Evolutionary conservation across 2,113 vertebrate genomes (phyloP).

Genomic region (Cavia aperea): DNA sequence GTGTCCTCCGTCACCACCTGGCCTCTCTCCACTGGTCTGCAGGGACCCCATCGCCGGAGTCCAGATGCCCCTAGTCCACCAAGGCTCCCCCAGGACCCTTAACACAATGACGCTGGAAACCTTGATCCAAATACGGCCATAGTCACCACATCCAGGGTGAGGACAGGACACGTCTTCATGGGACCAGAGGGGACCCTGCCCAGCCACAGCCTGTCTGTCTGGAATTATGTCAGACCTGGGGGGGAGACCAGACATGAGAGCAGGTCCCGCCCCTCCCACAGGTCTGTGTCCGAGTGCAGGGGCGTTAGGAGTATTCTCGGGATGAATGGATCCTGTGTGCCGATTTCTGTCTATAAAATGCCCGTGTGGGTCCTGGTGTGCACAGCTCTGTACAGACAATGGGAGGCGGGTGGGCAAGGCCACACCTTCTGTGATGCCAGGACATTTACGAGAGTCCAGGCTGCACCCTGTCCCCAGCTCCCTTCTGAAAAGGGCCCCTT

Average conservation of each 20-base stretch:
- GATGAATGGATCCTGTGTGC: neutral
- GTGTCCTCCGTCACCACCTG: neutral
- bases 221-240: rapidly evolving
- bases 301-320: neutral
- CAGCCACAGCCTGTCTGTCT: neutral
- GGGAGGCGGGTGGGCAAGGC: neutral
- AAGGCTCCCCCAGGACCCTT: neutral
- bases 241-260: neutral
- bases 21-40: neutral
- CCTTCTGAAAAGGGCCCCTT: neutral
- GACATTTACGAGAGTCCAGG: neutral
- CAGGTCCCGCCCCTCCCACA: neutral
- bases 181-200: no score
- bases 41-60: neutral
- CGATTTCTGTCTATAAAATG: neutral
- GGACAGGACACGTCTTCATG: neutral
- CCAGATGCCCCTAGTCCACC: neutral
- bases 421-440: neutral
- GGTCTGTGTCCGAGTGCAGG: neutral
- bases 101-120: neutral
- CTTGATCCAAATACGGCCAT: neutral
- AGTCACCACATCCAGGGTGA: neutral
- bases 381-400: neutral
- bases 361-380: neutral
- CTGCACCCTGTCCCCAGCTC: neutral